phyloP scores from a whole-genome alignment of 2,888 invertebrate genomes.

The Callosobruchus maculatus region DNA sequence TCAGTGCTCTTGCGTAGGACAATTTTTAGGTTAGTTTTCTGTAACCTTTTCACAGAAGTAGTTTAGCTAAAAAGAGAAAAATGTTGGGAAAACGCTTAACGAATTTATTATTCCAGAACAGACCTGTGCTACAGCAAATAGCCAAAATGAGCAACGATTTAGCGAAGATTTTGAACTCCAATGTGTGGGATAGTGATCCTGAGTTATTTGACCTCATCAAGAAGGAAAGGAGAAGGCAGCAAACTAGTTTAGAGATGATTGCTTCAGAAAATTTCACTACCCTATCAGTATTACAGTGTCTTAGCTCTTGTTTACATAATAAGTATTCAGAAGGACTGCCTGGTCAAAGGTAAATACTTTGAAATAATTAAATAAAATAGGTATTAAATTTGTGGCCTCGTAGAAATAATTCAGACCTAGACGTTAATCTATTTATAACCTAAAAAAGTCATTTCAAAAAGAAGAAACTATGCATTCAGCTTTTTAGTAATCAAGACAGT shows the following conservation, averaged over 20 bases:
- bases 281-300: conserved; percentile 83
- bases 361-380: too few relatives aligned
- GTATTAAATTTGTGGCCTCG: too few relatives aligned
- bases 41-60: not conserved
- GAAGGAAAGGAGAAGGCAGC: conserved; percentile 83
- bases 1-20: not conserved
- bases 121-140: not conserved
- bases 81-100: not conserved
- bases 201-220: conserved; percentile 79
- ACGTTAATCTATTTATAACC: too few relatives aligned
- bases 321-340: conserved; percentile 95
- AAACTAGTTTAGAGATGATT: conserved; percentile 87
- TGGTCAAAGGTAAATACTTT: conserved; percentile 68
- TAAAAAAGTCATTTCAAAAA: too few relatives aligned
- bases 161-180: conserved; percentile 56
- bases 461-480: too few relatives aligned
- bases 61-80: not conserved
- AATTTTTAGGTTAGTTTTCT: not conserved
- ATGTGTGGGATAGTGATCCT: conserved; percentile 77
- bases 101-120: not conserved
- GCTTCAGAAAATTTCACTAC: conserved; percentile 95
- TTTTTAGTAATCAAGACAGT: too few relatives aligned
- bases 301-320: conserved; percentile 89
- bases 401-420: too few relatives aligned
- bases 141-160: not conserved